Conservation (phyloP, 2,113 vertebrate genomes). For the Todiramphus chloris region DNA sequence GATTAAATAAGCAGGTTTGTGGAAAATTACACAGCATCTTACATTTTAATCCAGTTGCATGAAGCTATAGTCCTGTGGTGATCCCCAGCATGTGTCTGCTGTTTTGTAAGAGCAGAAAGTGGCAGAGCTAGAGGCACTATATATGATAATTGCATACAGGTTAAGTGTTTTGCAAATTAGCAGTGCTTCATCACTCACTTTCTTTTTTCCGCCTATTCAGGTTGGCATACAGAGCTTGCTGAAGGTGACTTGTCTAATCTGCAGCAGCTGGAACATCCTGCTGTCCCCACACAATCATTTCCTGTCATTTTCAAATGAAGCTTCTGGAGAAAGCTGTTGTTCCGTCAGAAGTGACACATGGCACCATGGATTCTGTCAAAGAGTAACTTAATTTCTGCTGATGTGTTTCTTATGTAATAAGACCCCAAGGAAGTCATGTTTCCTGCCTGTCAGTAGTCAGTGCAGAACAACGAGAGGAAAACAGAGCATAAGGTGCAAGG, state of each 20-base stretch:
- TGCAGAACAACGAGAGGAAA: not conserved
- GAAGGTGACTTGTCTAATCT: slow-evolving; percentile 49
- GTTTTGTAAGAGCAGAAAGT: not conserved
- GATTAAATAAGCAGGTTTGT: slow-evolving; percentile 28
- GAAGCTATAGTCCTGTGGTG: not conserved
- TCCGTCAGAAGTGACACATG: not conserved
- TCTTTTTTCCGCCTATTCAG: not conserved
- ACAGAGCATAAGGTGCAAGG: not conserved
- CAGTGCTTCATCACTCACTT: slow-evolving; percentile 32
- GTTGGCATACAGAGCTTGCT: not conserved
- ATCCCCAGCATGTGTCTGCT: slow-evolving; percentile 14
- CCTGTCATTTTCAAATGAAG: not conserved
- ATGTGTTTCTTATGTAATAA: not conserved
- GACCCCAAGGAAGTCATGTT: not conserved
- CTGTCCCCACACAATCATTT: not conserved
- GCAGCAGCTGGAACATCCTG: not conserved
- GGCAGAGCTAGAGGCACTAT: not conserved
- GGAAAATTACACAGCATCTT: slow-evolving; percentile 46
- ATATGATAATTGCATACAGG: slow-evolving; percentile 44
- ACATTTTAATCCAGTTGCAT: slow-evolving; percentile 46
- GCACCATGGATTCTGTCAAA: not conserved
- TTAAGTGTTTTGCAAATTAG: slow-evolving; percentile 64
- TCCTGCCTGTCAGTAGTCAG: not conserved
- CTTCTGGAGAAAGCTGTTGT: not conserved
- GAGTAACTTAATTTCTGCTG: slow-evolving; percentile 11